A percentile compares a stretch with the other conserved stretches of the same genome.
These are phyloP conservation scores for Heliconius sara DNA, from an alignment of 2,888 invertebrate species.

Conservation along the genomic window DNA sequence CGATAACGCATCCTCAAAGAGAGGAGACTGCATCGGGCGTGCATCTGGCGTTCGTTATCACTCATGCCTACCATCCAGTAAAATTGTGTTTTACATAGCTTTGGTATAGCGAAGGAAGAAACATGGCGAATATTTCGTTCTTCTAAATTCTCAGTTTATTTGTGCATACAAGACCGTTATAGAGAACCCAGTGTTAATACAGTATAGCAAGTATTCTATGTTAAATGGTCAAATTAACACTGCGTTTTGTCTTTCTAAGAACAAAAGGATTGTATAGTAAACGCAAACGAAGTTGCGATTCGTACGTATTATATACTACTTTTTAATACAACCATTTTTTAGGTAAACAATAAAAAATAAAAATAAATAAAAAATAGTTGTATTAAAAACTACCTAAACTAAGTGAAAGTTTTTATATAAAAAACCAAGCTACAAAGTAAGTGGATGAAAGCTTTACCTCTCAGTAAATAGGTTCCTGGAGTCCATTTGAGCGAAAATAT, in stretches of 20 bases:
- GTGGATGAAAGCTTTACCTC: constrained; percentile 19
- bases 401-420: not conserved
- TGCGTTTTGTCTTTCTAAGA: not conserved
- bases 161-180: no score
- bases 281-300: not conserved
- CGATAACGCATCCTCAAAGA: constrained; percentile 52
- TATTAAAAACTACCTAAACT: no score
- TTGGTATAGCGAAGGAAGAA: not conserved
- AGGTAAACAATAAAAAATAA: not conserved
- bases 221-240: no score
- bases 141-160: no score
- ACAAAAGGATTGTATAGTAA: not conserved
- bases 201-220: no score
- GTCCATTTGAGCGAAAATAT: constrained; percentile 41
- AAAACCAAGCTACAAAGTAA: not conserved
- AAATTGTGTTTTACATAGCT: constrained; percentile 11
- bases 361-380: no score
- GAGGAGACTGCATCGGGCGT: constrained; percentile 49
- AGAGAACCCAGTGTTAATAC: no score
- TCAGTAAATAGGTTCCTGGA: constrained; percentile 39
- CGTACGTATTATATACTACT: not conserved
- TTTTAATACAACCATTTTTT: not conserved
- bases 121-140: no score
- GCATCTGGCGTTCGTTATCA: constrained; percentile 49
- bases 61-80: constrained; percentile 17